Conservation (phyloP, 92 coral and sea anemone species). For the Epizoanthus ramosus region DNA sequence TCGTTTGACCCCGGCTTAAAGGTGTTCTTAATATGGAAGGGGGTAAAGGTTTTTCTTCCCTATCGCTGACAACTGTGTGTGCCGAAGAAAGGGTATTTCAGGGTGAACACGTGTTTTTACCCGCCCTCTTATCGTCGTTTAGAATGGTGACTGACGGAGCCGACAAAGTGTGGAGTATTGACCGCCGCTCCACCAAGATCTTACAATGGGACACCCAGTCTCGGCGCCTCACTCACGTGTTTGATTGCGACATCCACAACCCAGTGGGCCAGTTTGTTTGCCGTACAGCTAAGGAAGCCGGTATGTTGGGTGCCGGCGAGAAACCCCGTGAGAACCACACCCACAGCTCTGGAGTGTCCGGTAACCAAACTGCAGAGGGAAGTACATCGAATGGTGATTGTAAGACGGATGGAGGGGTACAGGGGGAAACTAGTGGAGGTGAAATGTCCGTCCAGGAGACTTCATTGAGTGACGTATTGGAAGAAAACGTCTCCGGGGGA, state of each 20-base stretch:
- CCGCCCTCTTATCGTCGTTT: background rate
- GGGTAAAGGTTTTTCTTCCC: no score
- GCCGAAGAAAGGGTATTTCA: background rate
- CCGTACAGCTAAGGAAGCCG: conserved; percentile 22
- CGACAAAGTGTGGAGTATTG: conserved; percentile 85
- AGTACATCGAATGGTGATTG: background rate
- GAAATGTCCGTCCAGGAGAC: background rate
- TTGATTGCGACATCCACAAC: conserved; percentile 70
- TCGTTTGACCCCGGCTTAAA: no score
- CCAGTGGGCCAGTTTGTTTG: conserved; percentile 71
- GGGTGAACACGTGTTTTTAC: background rate
- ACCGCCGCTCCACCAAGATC: conserved; percentile 82
- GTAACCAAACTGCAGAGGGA: background rate
- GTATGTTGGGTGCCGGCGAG: conserved; percentile 23
- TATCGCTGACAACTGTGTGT: background rate
- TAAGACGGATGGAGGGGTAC: background rate
- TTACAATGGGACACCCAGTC: conserved; percentile 83
- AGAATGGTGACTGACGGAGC: conserved; percentile 83
- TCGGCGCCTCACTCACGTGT: conserved; percentile 79
- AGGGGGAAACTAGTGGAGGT: background rate
- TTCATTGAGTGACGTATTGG: background rate
- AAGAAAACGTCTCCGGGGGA: background rate
- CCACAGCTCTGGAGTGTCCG: background rate
- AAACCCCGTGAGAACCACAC: background rate
- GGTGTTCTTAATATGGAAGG: no score